phyloP scores from a whole-genome alignment of 2,797 vertebrate genomes.

The Neosilurus hyrtlii region DNA sequence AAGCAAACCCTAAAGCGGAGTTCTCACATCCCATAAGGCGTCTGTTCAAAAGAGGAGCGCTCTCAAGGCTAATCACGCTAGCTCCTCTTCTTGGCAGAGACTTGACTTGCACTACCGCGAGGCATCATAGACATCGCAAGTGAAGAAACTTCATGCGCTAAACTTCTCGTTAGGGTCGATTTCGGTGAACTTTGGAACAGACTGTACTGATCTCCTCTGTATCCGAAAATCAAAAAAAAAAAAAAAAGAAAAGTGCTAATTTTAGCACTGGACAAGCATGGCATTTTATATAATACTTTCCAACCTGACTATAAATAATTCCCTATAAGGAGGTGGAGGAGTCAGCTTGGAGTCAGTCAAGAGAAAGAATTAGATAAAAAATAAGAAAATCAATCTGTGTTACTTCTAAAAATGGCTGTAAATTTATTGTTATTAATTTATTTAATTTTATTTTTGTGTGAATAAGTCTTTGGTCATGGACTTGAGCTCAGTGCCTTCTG shows the following conservation, averaged over 20 bases:
- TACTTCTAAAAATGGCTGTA: no score
- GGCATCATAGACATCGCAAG: not conserved
- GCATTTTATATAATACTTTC: slow-evolving; percentile 7
- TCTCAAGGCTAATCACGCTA: not conserved
- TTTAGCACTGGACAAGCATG: not conserved
- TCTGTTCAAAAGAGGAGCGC: not conserved
- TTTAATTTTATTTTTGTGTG: no score
- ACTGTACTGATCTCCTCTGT: not conserved
- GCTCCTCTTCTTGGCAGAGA: not conserved
- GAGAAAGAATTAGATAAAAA: not conserved
- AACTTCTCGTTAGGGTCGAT: not conserved
- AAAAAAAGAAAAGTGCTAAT: not conserved
- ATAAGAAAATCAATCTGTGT: no score
- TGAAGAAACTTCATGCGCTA: not conserved
- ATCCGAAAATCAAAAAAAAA: not conserved
- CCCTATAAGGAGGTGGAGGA: not conserved
- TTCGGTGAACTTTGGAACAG: not conserved
- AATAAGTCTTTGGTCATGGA: not conserved
- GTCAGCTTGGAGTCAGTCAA: not conserved
- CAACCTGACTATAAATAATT: not conserved
- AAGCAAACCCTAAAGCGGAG: not conserved
- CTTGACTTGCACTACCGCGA: not conserved
- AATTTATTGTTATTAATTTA: no score
- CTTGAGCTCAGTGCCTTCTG: not conserved
- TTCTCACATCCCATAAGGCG: not conserved